A percentile compares a stretch with the other conserved stretches of the same genome.
Evolutionary conservation across 1,140 invertebrate species (phyloP).

Genomic region (Drosophila punjabiensis): DNA sequence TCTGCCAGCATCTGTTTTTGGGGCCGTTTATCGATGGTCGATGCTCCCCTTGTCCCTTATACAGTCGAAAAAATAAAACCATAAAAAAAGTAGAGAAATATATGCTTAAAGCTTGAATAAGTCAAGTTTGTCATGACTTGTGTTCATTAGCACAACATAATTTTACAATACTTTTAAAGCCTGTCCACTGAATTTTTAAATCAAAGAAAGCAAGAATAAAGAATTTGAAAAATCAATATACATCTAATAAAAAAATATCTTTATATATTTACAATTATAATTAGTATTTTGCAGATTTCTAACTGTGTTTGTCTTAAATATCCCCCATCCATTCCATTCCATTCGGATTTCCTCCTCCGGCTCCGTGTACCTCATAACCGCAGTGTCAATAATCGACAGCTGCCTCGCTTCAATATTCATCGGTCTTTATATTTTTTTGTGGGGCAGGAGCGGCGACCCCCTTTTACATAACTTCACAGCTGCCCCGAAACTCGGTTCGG

Average conservation of each 20-base stretch:
- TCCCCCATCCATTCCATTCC: neutral
- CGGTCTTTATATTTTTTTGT: constrained; percentile 17
- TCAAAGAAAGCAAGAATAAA: too few species aligned
- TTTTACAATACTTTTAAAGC: neutral
- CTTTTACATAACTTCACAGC: constrained; percentile 73
- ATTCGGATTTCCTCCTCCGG: neutral
- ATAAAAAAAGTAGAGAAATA: neutral
- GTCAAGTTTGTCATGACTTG: too few species aligned
- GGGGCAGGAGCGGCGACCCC: constrained; percentile 26
- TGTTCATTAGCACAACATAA: too few species aligned
- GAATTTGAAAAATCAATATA: neutral
- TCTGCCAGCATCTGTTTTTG: constrained; percentile 70
- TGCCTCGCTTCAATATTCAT: constrained; percentile 72
- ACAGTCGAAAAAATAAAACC: constrained; percentile 6
- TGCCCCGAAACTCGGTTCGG: constrained; percentile 13
- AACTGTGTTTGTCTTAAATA: neutral
- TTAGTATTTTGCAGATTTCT: neutral
- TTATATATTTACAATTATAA: neutral
- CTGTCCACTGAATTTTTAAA: neutral
- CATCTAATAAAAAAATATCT: too few species aligned
- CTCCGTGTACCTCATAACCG: constrained; percentile 52
- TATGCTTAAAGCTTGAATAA: neutral
- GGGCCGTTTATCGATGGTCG: constrained; percentile 72
- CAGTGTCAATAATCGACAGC: constrained; percentile 83
- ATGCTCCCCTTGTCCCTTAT: constrained; percentile 15